phyloP scores from a whole-genome alignment of 2,113 vertebrate species.

The Hydrolagus affinis region DNA sequence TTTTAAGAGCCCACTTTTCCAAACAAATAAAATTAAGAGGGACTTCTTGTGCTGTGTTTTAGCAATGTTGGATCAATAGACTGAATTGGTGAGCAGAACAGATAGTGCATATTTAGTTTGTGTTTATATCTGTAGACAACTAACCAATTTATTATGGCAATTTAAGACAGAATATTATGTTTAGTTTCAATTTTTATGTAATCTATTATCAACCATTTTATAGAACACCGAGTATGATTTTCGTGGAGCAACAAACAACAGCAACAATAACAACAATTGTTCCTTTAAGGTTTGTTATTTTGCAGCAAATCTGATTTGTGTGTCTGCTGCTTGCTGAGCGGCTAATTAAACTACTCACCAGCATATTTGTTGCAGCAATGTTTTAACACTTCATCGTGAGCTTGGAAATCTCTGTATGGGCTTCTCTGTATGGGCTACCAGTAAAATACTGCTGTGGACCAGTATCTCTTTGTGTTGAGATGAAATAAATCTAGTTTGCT shows the following conservation, averaged over 20 bases:
- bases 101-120: neutral
- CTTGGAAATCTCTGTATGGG: slow-evolving; percentile 6
- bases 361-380: neutral
- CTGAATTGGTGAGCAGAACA: neutral
- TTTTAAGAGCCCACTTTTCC: neutral
- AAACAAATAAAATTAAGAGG: neutral
- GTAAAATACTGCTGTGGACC: neutral
- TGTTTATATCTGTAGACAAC: neutral
- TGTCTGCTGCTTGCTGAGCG: slow-evolving; percentile 34
- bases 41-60: neutral
- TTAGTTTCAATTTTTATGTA: neutral
- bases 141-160: neutral
- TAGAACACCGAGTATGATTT: slow-evolving; percentile 42
- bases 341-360: slow-evolving; percentile 1
- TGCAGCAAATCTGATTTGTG: slow-evolving; percentile 37
- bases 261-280: slow-evolving; percentile 44
- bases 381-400: neutral
- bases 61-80: neutral
- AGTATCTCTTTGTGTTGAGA: neutral
- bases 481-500: neutral
- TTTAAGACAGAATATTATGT: neutral
- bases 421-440: neutral
- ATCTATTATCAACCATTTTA: slow-evolving; percentile 46
- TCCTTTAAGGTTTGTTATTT: slow-evolving; percentile 44
- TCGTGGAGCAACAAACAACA: slow-evolving; percentile 40